Base-by-base conservation (phyloP, 2,797 vertebrate species). In the Columba guinea region DNA sequence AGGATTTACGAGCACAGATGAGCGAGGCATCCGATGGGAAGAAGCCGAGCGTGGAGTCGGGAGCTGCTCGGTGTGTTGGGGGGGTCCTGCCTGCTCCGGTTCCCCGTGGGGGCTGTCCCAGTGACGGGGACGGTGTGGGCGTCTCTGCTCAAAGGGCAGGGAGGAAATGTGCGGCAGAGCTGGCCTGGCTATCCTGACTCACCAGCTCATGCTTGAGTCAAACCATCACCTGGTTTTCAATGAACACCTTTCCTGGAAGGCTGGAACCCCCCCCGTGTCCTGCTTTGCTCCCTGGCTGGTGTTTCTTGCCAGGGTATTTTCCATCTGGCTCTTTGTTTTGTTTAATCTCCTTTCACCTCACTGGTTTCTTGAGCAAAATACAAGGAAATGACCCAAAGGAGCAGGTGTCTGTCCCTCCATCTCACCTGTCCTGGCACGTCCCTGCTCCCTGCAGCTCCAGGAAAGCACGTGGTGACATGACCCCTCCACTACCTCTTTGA, bases 161-260 rank as follows among this genome's bases (percentile, higher is more conserved):
- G 63, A 94, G 84, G 64, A 77, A 92, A 77, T 0, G 6, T n/a
- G 44, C 20, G 12, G 64, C 46, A 18, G 64, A 83, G 87, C 82
- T 84, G 81, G 59, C 62, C 39, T 0, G 1, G 73, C 76, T 85
- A 64, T 80, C 58, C 84, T 93, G 90, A 93, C 75, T 95, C 94
- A 91, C 68, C 0, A 0, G 28, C 70, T 89, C 4, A 0, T 82
- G 84, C 49, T 70, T 69, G 78, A 94, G 34, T 60, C 75, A 86
- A 89, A 41, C 18, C 32, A 64, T 67, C 2, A 1, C 82, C 51
- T 44, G 39, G 49, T 92, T 89, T 83, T 83, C 92, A 85, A 27
- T 39, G 39, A 75, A 26, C n/a, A 55, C 34, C 60, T 89, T 95
- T 94, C 93, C 89, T 95, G 90, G 87, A 93, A 89, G 89, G 65